A percentile compares a stretch with the other conserved stretches of the same genome.
Evolutionary conservation across 2,113 vertebrate species (phyloP).

Genomic region (Poecile atricapillus): DNA sequence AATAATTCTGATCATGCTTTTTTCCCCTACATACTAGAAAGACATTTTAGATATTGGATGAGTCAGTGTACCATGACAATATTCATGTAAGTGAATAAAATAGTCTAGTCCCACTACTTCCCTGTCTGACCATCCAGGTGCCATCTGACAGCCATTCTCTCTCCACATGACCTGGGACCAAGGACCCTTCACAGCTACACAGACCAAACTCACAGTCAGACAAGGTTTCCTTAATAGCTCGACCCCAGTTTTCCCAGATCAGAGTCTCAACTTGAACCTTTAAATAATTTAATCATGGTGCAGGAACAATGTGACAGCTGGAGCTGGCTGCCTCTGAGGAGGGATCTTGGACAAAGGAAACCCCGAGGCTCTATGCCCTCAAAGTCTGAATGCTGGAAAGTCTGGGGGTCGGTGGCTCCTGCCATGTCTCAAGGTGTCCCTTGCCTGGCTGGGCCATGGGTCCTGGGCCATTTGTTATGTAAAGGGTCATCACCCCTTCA

Average conservation of each 20-base stretch:
- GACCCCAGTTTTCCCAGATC: neutral
- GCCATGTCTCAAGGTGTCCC: fast-evolving
- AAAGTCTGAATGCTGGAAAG: neutral
- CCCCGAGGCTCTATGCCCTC: fast-evolving
- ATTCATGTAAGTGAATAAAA: neutral
- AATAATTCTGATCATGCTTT: neutral
- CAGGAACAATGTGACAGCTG: neutral
- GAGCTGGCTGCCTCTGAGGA: neutral
- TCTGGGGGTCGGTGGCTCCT: fast-evolving
- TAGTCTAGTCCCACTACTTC: neutral
- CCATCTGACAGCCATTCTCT: neutral
- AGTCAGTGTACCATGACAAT: neutral
- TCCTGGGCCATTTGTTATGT: neutral
- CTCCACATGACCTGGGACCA: too few species aligned
- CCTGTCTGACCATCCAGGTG: too few species aligned
- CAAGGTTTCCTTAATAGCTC: neutral
- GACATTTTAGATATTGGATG: neutral
- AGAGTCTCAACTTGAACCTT: neutral
- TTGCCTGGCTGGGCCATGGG: too few species aligned
- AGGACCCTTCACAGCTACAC: neutral
- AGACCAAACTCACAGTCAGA: neutral
- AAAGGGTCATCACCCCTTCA: neutral
- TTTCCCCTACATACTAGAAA: neutral
- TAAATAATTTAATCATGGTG: neutral
- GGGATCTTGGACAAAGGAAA: neutral